Evolutionary conservation across 1,140 invertebrate genomes (phyloP), one percentile per base, ranked within the genome.

Genomic region (Cryptotermes secundus): DNA sequence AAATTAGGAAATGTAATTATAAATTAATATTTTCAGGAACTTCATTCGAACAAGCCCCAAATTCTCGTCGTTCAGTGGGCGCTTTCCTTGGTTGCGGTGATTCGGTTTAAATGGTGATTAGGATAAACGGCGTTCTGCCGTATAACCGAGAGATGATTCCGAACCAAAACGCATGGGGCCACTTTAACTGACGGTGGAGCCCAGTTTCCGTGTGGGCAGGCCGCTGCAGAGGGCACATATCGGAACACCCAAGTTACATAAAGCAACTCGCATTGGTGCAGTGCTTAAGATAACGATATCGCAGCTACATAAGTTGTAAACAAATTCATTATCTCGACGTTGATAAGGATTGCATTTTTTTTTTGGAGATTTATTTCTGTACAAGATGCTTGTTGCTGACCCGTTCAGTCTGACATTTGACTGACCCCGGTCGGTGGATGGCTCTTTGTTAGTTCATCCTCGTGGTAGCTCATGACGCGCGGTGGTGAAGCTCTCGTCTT

Each of bases 261-360:
- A n/a, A n/a, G n/a, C n/a, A n/a, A n/a, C 24, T 16, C 22, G 53
- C 6, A 65, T n/a, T 65, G 59, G 59, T 65, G 59, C 59, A n/a
- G 12, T 31, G 59, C 26, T n/a, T 31, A 3, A 65, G 59, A 72
- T 59, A 9, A 19, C 16, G 16, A 59, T 59, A 16, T 59, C 12
- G 53, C 6, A 59, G 53, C 53, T 2, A 16, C 53, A 16, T 31
- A 10, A 72, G 59, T 72, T 72, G 59, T 72, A 72, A 72, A 72
- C 59, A 72, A 2, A 31, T 72, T 72, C 26, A 31, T 72, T 72
- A 72, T 72, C 19, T 72, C 26, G 6, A n/a, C 26, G 0, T 0
- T 72, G 59, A 72, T 72, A 72, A 7, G n/a, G 26, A 72, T 72
- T 72, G 59, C 59, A 72, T 26, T 72, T 72, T 72, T 72, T 65